These are phyloP conservation scores for Matsumyia berberina DNA, from an alignment of 2,888 invertebrate species.

Conservation along the genomic window DNA sequence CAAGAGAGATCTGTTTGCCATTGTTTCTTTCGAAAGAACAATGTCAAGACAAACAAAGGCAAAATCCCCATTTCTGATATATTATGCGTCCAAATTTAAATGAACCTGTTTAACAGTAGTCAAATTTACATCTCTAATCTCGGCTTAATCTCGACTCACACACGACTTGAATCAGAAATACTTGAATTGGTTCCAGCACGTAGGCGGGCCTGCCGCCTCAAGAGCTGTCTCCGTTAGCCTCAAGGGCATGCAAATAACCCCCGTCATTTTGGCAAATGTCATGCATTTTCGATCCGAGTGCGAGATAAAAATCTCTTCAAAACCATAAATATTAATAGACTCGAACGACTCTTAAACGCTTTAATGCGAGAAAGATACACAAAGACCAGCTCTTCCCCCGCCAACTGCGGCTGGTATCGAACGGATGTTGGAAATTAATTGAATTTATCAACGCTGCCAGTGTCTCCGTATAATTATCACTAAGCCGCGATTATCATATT, in stretches of 20 bases:
- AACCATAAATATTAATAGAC: slow-evolving; percentile 52
- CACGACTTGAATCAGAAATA: slow-evolving; percentile 2
- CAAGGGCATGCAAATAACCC: slow-evolving; percentile 36
- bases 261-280: slow-evolving; percentile 50
- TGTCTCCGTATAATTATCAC: slow-evolving; percentile 48
- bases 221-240: background rate
- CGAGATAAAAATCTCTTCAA: slow-evolving; percentile 36
- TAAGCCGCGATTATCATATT: slow-evolving; percentile 56
- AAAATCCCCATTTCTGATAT: background rate
- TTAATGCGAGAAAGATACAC: background rate
- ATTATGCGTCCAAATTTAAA: slow-evolving; percentile 16
- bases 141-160: slow-evolving; percentile 10
- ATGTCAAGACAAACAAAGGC: too few species aligned
- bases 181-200: background rate
- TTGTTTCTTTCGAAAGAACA: background rate
- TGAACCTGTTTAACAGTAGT: slow-evolving; percentile 41
- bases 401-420: slow-evolving; percentile 21
- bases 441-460: slow-evolving; percentile 51
- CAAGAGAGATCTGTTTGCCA: too few species aligned
- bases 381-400: background rate
- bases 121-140: slow-evolving; percentile 27
- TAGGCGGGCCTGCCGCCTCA: slow-evolving; percentile 28
- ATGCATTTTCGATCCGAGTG: slow-evolving; percentile 25
- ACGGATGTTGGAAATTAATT: slow-evolving; percentile 44
- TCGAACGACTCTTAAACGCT: slow-evolving; percentile 1